Conservation (phyloP, 2,888 invertebrate genomes). For the Eristalis pertinax region DNA sequence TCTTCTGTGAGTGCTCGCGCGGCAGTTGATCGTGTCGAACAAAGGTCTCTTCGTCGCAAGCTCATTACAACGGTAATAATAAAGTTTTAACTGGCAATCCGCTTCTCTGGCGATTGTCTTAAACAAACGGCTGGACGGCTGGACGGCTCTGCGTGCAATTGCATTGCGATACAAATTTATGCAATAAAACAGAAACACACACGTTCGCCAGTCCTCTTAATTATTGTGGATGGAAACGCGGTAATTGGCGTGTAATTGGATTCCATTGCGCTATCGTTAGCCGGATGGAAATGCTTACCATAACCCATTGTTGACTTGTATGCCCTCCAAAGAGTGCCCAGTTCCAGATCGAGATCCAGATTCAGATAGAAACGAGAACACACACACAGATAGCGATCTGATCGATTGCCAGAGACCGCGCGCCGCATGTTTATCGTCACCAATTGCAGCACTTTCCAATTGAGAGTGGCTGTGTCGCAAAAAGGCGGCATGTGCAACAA, state of each 20-base stretch:
- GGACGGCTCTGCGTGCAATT: neutral
- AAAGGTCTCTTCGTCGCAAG: constrained; percentile 31
- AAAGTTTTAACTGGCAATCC: neutral
- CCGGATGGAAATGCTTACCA: constrained; percentile 54
- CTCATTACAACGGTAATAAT: constrained; percentile 39
- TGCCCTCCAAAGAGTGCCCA: constrained; percentile 38
- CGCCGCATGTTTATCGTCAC: neutral
- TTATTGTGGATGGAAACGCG: constrained; percentile 56
- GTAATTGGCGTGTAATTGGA: constrained; percentile 59
- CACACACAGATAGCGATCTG: constrained; percentile 38
- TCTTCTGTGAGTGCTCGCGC: constrained; percentile 7
- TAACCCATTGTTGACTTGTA: constrained; percentile 4
- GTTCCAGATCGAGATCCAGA: neutral
- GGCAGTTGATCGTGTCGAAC: constrained; percentile 48
- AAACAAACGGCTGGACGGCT: neutral
- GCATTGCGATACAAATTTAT: constrained; percentile 45
- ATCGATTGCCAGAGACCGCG: constrained; percentile 35
- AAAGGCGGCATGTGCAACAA: constrained; percentile 23
- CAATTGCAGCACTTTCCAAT: constrained; percentile 46
- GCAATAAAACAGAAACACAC: constrained; percentile 34
- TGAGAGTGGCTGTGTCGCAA: neutral
- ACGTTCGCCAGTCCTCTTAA: constrained; percentile 22
- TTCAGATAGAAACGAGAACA: constrained; percentile 11
- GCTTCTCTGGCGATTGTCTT: neutral
- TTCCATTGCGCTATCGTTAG: constrained; percentile 62